A percentile compares a stretch with the other conserved stretches of the same genome.
Conservation (phyloP, 2,113 vertebrate genomes). For the Heteronetta atricapilla region DNA sequence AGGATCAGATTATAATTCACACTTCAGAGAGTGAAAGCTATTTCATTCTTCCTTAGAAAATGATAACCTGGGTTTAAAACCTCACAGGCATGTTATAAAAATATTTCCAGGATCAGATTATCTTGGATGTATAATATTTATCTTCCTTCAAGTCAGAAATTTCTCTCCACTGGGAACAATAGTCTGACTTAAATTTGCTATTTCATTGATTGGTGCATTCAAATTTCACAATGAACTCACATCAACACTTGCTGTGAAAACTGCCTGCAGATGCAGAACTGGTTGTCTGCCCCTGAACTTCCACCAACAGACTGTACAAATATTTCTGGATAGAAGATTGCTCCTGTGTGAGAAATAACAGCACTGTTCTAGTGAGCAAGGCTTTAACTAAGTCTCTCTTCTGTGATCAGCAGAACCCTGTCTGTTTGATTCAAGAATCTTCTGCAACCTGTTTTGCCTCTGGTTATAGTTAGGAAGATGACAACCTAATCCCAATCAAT, state of each 20-base stretch:
- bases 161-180: background rate
- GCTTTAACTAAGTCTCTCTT: background rate
- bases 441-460: background rate
- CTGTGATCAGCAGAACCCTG: background rate
- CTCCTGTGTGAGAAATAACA: background rate
- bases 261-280: background rate
- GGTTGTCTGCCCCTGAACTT: background rate
- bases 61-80: background rate
- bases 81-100: background rate
- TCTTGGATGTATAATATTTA: slow-evolving; percentile 19
- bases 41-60: slow-evolving; percentile 15
- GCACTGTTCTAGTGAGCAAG: background rate
- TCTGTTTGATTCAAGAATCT: background rate
- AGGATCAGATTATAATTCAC: background rate
- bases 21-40: background rate
- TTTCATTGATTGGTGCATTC: slow-evolving; percentile 13
- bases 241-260: background rate
- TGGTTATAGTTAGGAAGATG: slow-evolving; percentile 11
- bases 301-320: background rate
- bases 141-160: background rate
- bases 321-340: background rate
- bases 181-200: slow-evolving; percentile 7
- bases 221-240: background rate
- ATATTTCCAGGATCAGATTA: background rate
- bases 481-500: background rate